Evolutionary conservation across 2,888 invertebrate genomes (phyloP).

Genomic region (Fragum sueziense): DNA sequence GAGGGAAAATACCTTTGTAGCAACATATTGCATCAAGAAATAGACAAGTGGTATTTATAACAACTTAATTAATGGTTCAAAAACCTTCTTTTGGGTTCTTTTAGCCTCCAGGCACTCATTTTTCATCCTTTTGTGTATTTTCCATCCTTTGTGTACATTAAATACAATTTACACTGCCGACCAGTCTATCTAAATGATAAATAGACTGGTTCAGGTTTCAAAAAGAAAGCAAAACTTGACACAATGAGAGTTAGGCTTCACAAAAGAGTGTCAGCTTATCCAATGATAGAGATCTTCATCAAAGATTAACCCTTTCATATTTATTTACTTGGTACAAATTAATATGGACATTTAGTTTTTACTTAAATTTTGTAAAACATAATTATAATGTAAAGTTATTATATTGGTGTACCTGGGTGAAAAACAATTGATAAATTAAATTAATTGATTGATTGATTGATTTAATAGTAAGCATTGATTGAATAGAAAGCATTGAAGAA

Average conservation of each 20-base stretch:
- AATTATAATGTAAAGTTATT: too few species aligned
- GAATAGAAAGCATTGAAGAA: background rate
- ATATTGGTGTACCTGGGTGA: background rate
- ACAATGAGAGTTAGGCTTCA: conserved; percentile 9
- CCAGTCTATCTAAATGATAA: conserved; percentile 11
- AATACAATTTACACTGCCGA: background rate
- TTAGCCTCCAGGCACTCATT: conserved; percentile 2
- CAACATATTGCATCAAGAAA: conserved; percentile 9
- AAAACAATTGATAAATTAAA: too few species aligned
- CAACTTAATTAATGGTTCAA: background rate
- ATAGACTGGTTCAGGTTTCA: conserved; percentile 15
- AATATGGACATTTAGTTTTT: too few species aligned
- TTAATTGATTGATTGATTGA: too few species aligned
- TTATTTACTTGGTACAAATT: too few species aligned
- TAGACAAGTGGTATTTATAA: conserved; percentile 11
- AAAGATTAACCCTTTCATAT: background rate
- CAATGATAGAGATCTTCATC: background rate
- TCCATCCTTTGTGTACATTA: background rate
- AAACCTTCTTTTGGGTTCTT: conserved; percentile 13
- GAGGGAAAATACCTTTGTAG: background rate
- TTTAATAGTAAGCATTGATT: background rate
- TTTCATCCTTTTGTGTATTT: conserved; percentile 21
- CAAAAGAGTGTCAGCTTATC: background rate
- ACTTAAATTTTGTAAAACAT: too few species aligned
- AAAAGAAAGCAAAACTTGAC: conserved; percentile 10